phyloP scores from a whole-genome alignment of 2,113 vertebrate species.

The Nematolebias whitei region DNA sequence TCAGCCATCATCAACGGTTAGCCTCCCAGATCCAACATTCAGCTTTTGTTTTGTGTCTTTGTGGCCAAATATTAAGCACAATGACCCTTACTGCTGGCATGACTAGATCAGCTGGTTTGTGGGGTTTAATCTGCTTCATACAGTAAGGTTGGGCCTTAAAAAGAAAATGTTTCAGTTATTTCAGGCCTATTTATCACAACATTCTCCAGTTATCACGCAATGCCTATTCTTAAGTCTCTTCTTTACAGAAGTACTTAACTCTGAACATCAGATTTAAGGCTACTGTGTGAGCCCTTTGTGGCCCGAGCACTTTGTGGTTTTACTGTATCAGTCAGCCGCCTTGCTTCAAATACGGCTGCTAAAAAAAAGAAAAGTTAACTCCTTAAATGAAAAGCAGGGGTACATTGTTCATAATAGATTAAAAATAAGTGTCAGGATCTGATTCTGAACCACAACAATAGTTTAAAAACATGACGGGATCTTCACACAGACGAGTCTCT shows the following conservation, averaged over 20 bases:
- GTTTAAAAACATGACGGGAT: constrained; percentile 9
- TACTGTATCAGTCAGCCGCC: not conserved
- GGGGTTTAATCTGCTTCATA: not conserved
- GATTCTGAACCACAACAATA: constrained; percentile 10
- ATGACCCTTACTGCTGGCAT: not conserved
- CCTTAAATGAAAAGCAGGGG: not conserved
- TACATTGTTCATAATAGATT: not conserved
- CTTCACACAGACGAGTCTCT: not conserved
- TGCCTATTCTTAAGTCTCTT: not conserved
- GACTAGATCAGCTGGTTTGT: not conserved
- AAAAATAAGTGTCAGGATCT: not conserved
- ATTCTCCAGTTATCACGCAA: constrained; percentile 27
- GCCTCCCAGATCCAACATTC: constrained; percentile 20
- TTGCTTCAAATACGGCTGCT: not conserved
- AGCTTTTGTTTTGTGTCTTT: constrained; percentile 7
- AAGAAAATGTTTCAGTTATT: constrained; percentile 10
- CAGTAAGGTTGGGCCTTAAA: not conserved
- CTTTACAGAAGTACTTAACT: not conserved
- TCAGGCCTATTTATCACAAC: constrained; percentile 7
- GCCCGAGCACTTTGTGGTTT: not conserved
- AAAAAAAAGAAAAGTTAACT: not conserved
- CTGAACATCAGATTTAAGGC: constrained; percentile 4
- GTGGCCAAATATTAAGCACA: not conserved
- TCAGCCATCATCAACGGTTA: not conserved
- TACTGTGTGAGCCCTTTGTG: constrained; percentile 24